These are phyloP conservation scores for Caenorhabditis zanzibari DNA, from an alignment of 2,888 invertebrate species.

Conservation along the genomic window DNA sequence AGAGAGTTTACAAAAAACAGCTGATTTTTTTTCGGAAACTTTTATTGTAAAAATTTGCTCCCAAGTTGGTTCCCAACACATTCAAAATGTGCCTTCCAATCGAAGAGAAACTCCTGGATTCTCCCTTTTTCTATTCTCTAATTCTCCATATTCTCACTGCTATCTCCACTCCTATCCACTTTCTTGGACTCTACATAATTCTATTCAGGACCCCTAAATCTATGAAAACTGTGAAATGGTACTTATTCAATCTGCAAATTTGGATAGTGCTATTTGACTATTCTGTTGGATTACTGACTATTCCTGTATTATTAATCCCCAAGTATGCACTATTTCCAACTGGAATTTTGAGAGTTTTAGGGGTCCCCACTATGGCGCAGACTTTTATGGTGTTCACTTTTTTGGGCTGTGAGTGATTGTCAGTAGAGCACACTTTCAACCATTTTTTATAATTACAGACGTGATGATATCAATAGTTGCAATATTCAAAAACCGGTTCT, in stretches of 20 bases:
- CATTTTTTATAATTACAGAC: constrained; percentile 1
- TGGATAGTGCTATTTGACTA: constrained; percentile 3
- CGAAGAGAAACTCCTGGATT: not conserved
- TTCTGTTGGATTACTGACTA: not conserved
- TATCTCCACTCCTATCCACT: constrained; percentile 21
- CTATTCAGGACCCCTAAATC: constrained; percentile 36
- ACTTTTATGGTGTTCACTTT: constrained; percentile 1
- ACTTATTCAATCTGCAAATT: constrained; percentile 12
- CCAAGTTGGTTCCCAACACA: not conserved
- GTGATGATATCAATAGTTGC: constrained; percentile 17
- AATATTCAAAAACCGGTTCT: constrained; percentile 20
- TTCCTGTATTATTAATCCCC: constrained; percentile 13
- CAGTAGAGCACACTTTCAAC: not conserved
- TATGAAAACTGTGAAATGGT: constrained; percentile 35
- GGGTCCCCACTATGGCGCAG: not conserved
- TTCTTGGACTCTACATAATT: constrained; percentile 29
- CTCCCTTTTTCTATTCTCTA: not conserved
- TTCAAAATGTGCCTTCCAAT: not conserved
- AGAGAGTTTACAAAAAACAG: not conserved
- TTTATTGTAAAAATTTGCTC: too few species aligned
- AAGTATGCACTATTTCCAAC: not conserved
- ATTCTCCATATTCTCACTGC: constrained; percentile 14
- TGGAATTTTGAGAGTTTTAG: not conserved
- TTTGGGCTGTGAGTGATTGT: not conserved
- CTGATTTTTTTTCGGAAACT: too few species aligned